phyloP scores from a whole-genome alignment of 1,140 invertebrate genomes.

The Medauroidea extradentata region DNA sequence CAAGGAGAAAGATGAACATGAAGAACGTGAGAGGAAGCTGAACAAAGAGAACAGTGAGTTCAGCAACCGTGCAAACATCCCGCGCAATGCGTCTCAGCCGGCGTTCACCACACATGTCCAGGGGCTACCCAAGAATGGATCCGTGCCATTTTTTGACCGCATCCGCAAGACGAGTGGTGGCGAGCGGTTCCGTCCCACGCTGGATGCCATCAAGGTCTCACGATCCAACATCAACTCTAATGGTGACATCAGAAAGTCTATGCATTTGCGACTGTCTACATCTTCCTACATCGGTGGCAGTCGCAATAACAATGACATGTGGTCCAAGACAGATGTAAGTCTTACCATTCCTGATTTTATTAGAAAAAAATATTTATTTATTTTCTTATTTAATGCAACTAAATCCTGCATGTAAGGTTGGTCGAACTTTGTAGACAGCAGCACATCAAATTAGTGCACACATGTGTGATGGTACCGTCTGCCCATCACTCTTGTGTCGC shows the following conservation, averaged over 20 bases:
- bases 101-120: conserved; percentile 71
- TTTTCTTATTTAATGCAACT: no score
- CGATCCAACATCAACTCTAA: conserved; percentile 57
- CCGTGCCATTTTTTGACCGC: conserved; percentile 77
- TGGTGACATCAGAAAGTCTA: conserved; percentile 50
- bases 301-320: conserved; percentile 54
- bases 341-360: conserved; percentile 3
- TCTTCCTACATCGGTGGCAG: conserved; percentile 55
- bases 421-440: no score
- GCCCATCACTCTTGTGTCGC: no score
- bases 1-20: conserved; percentile 11
- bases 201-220: conserved; percentile 69
- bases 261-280: conserved; percentile 52
- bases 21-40: conserved; percentile 8
- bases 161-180: conserved; percentile 74
- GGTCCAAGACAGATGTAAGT: conserved; percentile 40
- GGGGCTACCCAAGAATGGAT: conserved; percentile 26
- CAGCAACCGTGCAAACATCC: conserved; percentile 27
- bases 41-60: conserved; percentile 22
- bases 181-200: conserved; percentile 70
- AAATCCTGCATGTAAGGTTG: no score
- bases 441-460: no score
- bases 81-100: conserved; percentile 75
- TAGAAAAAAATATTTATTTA: no score
- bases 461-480: no score